Evolutionary conservation across 2,113 vertebrate genomes (phyloP).

Genomic region (Condylura cristata): DNA sequence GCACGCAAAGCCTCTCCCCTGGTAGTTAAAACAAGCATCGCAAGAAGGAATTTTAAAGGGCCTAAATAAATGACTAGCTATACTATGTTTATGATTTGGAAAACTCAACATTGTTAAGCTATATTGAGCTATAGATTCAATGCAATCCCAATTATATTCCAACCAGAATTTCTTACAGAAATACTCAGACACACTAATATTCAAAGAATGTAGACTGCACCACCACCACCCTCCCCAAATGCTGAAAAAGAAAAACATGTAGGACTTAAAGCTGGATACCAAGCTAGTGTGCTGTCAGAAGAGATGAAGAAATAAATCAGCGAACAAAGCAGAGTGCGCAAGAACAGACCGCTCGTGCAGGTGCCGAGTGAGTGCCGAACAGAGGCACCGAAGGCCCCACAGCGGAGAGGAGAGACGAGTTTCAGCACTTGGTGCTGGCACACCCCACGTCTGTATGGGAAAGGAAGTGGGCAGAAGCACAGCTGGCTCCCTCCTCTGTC

Average conservation of each 20-base stretch:
- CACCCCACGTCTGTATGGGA: neutral
- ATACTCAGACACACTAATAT: neutral
- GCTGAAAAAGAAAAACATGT: neutral
- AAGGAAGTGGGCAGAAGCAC: neutral
- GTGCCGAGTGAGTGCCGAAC: neutral
- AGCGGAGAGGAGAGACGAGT: neutral
- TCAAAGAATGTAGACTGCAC: neutral
- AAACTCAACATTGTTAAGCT: neutral
- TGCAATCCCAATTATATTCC: neutral
- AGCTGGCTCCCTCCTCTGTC: neutral
- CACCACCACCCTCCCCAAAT: no score
- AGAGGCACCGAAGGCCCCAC: neutral
- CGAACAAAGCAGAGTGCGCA: neutral
- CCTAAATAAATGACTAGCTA: neutral
- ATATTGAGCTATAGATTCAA: neutral
- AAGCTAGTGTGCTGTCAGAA: neutral
- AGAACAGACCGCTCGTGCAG: neutral
- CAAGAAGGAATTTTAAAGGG: constrained; percentile 1
- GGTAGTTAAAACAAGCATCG: neutral
- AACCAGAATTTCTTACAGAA: neutral
- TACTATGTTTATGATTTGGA: neutral
- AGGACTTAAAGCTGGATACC: neutral
- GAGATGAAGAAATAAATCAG: neutral
- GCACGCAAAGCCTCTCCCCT: neutral
- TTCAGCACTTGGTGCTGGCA: neutral